Evolutionary conservation across 2,113 vertebrate species (phyloP), one percentile per base, ranked within the genome.

Genomic region (Larimichthys crocea): DNA sequence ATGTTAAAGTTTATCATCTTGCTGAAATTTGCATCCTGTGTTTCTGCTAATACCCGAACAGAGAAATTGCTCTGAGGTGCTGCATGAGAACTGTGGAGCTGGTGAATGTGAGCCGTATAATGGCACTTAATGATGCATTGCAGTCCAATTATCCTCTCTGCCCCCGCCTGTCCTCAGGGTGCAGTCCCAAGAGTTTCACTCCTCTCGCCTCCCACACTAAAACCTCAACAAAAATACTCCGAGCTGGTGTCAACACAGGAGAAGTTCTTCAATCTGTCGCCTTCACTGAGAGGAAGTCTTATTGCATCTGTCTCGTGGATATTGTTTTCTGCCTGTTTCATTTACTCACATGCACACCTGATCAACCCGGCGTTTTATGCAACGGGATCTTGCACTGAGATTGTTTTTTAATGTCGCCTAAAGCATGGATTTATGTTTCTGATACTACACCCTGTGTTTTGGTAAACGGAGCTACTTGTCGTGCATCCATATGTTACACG

Each of bases 61-160:
- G 8, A 67, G 16, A 79, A 56, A 75, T 56, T 15, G 42, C 42
- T 68, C 35, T 64, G 56, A 29, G 17, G 48, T 56, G 42, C 40
- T 20, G 19, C 74, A 64, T 19, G 69, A 74, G 29, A 57, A 40
- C 26, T 65, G 66, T 71, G 22, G 42, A 64, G 68, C 66, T n/a
- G 11, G 35, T 20, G 68, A 82, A 42, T 78, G 40, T 59, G 35
- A 63, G 61, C 57, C 55, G 60, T 60, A 64, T 79, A 84, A 79
- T 80, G 11, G 75, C 55, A 60, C 60, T 60, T 87, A 90, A 85
- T 89, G 83, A 86, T 88, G 46, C 63, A 44, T 69, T 46, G 53
- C 79, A 56, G 69, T 16, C 78, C 63, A 88, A 79, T 91, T 84
- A 86, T 55, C 69, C 68, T 81, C 78, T 62, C 24, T 72, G 31